Conservation (phyloP, 2,113 vertebrate species). For the Ochotona princeps region DNA sequence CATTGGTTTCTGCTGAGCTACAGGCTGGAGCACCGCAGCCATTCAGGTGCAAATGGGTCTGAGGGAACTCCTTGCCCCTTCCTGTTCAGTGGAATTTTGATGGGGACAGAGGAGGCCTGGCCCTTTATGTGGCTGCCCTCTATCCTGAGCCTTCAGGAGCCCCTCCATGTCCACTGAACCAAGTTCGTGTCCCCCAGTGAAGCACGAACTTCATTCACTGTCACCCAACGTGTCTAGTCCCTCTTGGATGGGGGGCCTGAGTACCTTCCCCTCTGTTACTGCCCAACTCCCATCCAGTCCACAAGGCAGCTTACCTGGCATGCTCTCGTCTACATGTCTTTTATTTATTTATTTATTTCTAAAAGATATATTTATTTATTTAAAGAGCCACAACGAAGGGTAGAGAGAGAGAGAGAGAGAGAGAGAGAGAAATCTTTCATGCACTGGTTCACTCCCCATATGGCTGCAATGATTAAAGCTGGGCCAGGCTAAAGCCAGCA, state of each 20-base stretch:
- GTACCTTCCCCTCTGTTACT: background rate
- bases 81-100: background rate
- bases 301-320: too few species aligned
- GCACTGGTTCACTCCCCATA: too few species aligned
- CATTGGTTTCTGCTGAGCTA: background rate
- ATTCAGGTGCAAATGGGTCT: background rate
- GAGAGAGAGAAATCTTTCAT: too few species aligned
- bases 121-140: background rate
- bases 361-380: too few species aligned
- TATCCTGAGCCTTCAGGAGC: background rate
- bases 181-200: background rate
- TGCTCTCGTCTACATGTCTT: background rate
- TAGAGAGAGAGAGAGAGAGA: too few species aligned
- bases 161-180: background rate
- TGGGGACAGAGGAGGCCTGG: background rate
- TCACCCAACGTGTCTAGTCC: background rate
- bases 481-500: too few species aligned
- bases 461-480: too few species aligned
- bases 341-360: too few species aligned
- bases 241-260: background rate
- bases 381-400: too few species aligned
- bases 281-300: background rate
- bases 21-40: background rate
- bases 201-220: too few species aligned
- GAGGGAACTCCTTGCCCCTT: accelerated